Evolutionary conservation across 2,797 vertebrate genomes (phyloP), one percentile per base, ranked within the genome.

Genomic region (Enteromius mattozi): DNA sequence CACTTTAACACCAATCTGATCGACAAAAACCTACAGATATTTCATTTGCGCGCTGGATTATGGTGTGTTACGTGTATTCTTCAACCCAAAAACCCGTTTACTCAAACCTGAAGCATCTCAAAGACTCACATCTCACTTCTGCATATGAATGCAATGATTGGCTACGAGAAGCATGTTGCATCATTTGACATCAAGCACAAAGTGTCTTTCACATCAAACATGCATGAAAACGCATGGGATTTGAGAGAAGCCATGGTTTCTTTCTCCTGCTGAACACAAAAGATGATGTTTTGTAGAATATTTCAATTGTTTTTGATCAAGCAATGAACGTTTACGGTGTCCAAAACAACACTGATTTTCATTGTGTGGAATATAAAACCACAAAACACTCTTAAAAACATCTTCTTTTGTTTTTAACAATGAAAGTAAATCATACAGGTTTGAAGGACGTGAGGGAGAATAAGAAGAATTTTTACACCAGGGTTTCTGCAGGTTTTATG

Each of bases 1-100:
- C 75, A 40, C 75, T 24, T 59, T 16, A 77, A 56, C 70, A 72
- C 40, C 66, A 21, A 40, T n/a, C 30, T 35, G 51, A 74, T 49
- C 16, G 1, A 30, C 10, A 51, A 14, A 42, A 42, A 42, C 35
- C 0, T 3, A 0, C 6, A 33, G 9, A 75, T 21, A 6, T 21
- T 17, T 19, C 24, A 30, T 12, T 33, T 1, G 10, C 4, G 2
- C 5, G 3, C 10, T 14, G 30, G 49, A 54, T 35, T 35, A 54
- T 12, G 30, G 30, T 35, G 10, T 30, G 24, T 14, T 13, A 35
- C 8, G 0, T 27, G 10, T 6, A 13, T 70, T 45, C 12, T 45
- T 45, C 45, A n/a, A 19, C 4, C 14, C 4, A 0, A 45, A 42
- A 42, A 70, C 3, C 21, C 66, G 1, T 69, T 35, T 35, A 37